Conservation (phyloP, 2,888 invertebrate genomes). For the Spisula solida region DNA sequence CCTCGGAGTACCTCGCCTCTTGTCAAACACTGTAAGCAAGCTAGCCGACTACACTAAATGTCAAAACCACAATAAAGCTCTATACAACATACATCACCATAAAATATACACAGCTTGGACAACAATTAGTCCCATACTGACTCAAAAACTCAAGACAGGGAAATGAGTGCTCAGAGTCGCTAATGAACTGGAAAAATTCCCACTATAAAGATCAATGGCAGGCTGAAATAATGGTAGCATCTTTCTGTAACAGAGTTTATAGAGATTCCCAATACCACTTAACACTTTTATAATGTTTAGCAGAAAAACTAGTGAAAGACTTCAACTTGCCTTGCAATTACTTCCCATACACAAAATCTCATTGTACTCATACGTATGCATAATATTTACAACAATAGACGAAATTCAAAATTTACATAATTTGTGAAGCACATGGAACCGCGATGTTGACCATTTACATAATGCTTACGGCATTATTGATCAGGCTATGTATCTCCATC, state of each 20-base stretch:
- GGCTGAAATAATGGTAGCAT: background rate
- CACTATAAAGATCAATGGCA: slow-evolving; percentile 19
- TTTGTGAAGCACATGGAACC: background rate
- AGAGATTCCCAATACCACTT: slow-evolving; percentile 11
- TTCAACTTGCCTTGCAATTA: background rate
- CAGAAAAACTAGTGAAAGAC: background rate
- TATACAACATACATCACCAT: background rate
- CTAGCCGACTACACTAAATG: slow-evolving; percentile 1
- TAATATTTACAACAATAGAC: background rate
- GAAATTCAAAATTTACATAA: background rate
- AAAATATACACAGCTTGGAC: background rate
- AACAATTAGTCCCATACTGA: slow-evolving; percentile 5
- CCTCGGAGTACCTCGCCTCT: background rate
- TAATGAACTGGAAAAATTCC: background rate
- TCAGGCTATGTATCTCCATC: background rate
- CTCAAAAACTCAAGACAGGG: background rate
- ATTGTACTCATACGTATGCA: background rate
- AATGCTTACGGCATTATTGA: slow-evolving; percentile 8
- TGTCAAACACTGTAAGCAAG: background rate
- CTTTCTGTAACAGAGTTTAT: background rate
- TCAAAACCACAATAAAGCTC: background rate
- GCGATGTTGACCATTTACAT: slow-evolving; percentile 7
- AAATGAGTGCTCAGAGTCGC: background rate
- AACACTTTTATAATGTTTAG: background rate
- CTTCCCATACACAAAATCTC: background rate